Evolutionary conservation across 2,113 vertebrate genomes (phyloP), one percentile per base, ranked within the genome.

Genomic region (Gavialis gangeticus): DNA sequence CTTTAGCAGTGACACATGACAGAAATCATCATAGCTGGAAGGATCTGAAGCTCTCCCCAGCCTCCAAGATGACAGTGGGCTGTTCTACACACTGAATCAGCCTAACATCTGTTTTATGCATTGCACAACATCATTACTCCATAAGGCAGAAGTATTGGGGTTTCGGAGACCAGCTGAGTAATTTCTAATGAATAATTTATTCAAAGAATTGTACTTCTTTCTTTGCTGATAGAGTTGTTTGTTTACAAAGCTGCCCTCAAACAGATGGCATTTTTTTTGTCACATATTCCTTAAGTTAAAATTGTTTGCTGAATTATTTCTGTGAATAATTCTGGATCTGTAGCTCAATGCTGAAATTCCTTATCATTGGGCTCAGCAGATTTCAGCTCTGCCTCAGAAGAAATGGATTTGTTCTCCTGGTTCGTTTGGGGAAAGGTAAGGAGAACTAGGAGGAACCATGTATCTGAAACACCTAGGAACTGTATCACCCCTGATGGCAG

Each of bases 401-500:
- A 88, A 83, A 96, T 60, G 6, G 93, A 94, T 91, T 88, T n/a
- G 17, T 28, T 13, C 22, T 83, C 59, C 67, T 91, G 69, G 4
- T 91, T 80, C 73, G 78, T 85, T 62, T 87, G 30, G 73, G 46
- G 46, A 46, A 73, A 87, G 77, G 34, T 16, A 92, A 46, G 46
- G 46, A 92, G 69, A 88, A 93, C 91, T 79, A 85, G 75, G 73
- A 93, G 92, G 92, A 88, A 85, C 90, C 91, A 85, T 5, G 66
- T 56, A 30, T 90, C 10, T 87, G 84, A 90, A 80, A 92, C 4
- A 17, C 94, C 37, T 67, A 11, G 28, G 94, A 91, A 89, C 82
- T 66, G 95, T 91, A 17, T 66, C 75, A 62, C 25, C 66, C 90
- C 97, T 81, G 88, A 82, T 94, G 91, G 92, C 94, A 94, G 91